Conservation (phyloP, 2,113 vertebrate genomes). For the Candoia aspera region DNA sequence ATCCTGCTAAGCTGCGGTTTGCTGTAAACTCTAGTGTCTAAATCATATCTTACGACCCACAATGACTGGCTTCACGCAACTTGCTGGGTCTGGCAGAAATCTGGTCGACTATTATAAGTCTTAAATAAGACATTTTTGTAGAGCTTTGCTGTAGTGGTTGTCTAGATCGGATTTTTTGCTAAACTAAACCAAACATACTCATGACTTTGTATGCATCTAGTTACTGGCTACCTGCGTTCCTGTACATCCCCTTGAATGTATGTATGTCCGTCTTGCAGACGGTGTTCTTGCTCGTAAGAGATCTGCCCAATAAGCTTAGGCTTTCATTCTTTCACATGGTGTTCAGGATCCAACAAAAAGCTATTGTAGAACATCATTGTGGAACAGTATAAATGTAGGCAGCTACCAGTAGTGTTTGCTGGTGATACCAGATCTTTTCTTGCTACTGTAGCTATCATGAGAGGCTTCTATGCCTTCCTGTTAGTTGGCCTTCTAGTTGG, state of each 20-base stretch:
- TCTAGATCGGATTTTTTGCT: not conserved
- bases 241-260: not conserved
- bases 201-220: not conserved
- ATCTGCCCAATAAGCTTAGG: too few species aligned
- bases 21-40: not conserved
- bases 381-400: too few species aligned
- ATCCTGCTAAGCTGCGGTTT: not conserved
- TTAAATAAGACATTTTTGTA: not conserved
- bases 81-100: not conserved
- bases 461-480: too few species aligned
- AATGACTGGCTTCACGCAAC: not conserved
- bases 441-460: too few species aligned
- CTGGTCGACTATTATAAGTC: not conserved
- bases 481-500: too few species aligned
- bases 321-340: too few species aligned
- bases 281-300: too few species aligned
- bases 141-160: not conserved
- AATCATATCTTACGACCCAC: not conserved
- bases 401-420: too few species aligned
- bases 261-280: too few species aligned
- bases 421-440: too few species aligned
- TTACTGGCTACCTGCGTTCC: not conserved
- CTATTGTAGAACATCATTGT: too few species aligned
- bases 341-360: too few species aligned
- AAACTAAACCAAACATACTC: not conserved